Evolutionary conservation across 2,113 vertebrate species (phyloP).

Genomic region (Micromys minutus): DNA sequence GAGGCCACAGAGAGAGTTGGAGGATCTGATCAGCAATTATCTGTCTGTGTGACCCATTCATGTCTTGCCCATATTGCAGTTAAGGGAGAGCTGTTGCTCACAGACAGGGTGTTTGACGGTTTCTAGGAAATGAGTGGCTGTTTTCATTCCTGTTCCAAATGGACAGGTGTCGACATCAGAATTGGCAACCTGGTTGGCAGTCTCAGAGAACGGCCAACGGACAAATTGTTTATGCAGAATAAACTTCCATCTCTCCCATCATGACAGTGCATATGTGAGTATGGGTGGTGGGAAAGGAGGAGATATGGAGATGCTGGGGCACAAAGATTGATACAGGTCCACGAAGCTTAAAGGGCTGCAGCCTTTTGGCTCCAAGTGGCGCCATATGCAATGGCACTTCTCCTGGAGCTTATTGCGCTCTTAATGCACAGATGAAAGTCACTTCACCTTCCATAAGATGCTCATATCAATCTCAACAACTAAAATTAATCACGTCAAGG

Average conservation of each 20-base stretch:
- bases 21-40: constrained; percentile 54
- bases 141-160: constrained; percentile 78
- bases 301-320: background rate
- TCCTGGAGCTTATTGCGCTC: background rate
- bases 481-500: background rate
- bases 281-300: background rate
- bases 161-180: constrained; percentile 79
- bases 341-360: background rate
- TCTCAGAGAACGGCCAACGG: constrained; percentile 66
- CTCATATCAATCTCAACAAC: background rate
- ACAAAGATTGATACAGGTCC: background rate
- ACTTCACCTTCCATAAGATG: background rate
- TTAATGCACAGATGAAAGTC: background rate
- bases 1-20: background rate
- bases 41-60: constrained; percentile 39
- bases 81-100: constrained; percentile 55
- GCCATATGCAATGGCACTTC: background rate
- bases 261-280: background rate
- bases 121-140: constrained; percentile 79
- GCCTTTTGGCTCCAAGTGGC: background rate
- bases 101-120: constrained; percentile 81
- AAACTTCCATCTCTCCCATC: constrained; percentile 21
- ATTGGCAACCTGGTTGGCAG: constrained; percentile 81
- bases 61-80: constrained; percentile 76
- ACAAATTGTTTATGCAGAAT: constrained; percentile 74